These are phyloP conservation scores for Paramisgurnus dabryanus DNA, from an alignment of 2,113 vertebrate genomes.

Conservation along the genomic window DNA sequence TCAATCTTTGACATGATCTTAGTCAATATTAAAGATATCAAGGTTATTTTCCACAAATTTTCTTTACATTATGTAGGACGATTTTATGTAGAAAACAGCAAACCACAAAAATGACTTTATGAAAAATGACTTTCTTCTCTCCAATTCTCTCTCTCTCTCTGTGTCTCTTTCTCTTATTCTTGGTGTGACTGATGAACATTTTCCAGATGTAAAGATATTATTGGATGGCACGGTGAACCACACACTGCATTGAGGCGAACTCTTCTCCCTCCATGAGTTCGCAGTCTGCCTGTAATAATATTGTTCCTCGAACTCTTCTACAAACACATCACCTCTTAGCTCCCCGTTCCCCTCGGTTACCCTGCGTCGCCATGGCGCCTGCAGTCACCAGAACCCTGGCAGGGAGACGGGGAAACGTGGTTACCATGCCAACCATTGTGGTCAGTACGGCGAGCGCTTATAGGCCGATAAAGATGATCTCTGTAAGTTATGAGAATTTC, in stretches of 20 bases:
- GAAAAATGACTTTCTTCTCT: background rate
- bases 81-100: no score
- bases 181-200: constrained; percentile 4
- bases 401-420: constrained; percentile 41
- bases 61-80: no score
- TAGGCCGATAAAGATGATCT: constrained; percentile 47
- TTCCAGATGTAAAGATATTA: constrained; percentile 19
- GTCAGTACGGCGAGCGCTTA: constrained; percentile 52
- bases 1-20: no score
- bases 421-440: constrained; percentile 55
- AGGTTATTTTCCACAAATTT: no score
- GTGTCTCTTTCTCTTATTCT: background rate
- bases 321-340: constrained; percentile 54
- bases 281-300: constrained; percentile 57
- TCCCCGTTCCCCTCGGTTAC: constrained; percentile 52
- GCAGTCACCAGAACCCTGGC: constrained; percentile 58
- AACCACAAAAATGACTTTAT: background rate
- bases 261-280: constrained; percentile 44
- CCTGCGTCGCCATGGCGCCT: constrained; percentile 53
- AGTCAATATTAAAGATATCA: no score
- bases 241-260: constrained; percentile 21
- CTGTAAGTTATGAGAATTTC: constrained; percentile 30
- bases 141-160: background rate
- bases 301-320: constrained; percentile 55
- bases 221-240: constrained; percentile 29